Percentiles rank a stretch among this genome's conserved stretches.
Conservation (phyloP, 2,113 vertebrate species). For the Aphyosemion australe region DNA sequence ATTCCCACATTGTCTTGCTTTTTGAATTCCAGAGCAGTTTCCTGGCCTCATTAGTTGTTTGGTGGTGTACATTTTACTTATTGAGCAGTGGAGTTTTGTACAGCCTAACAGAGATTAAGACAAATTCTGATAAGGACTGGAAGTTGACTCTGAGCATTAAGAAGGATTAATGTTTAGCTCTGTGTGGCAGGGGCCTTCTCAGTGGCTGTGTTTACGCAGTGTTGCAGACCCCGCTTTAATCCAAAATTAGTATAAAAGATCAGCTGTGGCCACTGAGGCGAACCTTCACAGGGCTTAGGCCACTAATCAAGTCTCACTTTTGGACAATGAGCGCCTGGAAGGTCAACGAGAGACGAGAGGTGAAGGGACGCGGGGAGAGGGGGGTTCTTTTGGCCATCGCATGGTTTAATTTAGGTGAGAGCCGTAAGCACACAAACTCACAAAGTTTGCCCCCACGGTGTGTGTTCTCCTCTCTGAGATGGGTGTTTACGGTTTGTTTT, state of each 20-base stretch:
- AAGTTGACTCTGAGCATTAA: conserved; percentile 99
- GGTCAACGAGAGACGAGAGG: conserved; percentile 76
- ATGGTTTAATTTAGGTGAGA: conserved; percentile 70
- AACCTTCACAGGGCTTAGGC: conserved; percentile 86
- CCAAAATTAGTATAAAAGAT: conserved; percentile 99
- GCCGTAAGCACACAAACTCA: conserved; percentile 22
- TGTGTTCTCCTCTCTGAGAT: conserved; percentile 21
- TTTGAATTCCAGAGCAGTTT: conserved; percentile 27
- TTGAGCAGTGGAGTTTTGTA: conserved; percentile 89
- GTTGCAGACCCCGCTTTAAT: conserved; percentile 97
- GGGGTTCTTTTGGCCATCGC: conserved; percentile 56
- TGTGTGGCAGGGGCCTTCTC: conserved; percentile 91
- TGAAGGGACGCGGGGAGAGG: conserved; percentile 42
- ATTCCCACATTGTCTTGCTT: conserved; percentile 7
- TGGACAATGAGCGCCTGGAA: conserved; percentile 81
- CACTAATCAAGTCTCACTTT: conserved; percentile 88
- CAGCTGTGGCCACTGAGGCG: conserved; percentile 89
- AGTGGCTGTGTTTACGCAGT: conserved; percentile 92
- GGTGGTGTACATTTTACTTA: conserved; percentile 87
- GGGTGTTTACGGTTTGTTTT: conserved; percentile 46
- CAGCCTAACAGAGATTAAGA: conserved; percentile 98
- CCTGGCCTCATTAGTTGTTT: conserved; percentile 81
- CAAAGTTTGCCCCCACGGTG: conserved; percentile 12
- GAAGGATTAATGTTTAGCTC: conserved; percentile 99
- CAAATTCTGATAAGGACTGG: conserved; percentile 99